Percentiles rank a stretch among this genome's conserved stretches.
Conservation (phyloP, 2,113 vertebrate genomes). For the Indicator maculatus region DNA sequence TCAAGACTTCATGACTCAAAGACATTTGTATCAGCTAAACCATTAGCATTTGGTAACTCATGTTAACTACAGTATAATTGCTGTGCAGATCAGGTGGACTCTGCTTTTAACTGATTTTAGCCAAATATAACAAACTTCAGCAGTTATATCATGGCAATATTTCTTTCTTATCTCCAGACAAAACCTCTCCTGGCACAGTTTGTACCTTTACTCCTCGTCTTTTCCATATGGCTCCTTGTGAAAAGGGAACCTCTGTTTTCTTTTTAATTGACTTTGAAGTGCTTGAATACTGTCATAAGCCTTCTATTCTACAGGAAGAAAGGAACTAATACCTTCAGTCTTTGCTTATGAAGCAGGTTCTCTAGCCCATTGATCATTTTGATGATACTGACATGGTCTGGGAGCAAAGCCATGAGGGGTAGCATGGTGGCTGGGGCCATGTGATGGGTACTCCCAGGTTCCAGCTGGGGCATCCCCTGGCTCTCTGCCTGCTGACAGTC, state of each 20-base stretch:
- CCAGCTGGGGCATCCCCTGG: background rate
- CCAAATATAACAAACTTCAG: background rate
- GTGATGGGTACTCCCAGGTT: rapidly evolving
- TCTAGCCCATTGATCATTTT: background rate
- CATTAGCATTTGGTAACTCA: background rate
- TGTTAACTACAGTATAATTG: background rate
- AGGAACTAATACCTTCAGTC: background rate
- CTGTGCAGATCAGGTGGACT: background rate
- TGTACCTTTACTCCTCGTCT: background rate
- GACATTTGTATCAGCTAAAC: background rate
- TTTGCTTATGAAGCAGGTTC: background rate
- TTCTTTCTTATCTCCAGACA: background rate
- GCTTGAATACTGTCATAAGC: background rate
- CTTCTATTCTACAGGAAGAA: background rate
- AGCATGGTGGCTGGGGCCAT: rapidly evolving
- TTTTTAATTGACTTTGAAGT: background rate
- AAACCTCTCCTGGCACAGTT: background rate
- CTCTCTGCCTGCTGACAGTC: background rate
- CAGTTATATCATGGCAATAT: background rate
- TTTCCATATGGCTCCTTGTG: background rate
- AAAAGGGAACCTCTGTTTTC: background rate
- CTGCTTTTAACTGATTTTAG: background rate
- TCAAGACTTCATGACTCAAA: background rate
- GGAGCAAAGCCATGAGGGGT: background rate
- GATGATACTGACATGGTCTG: background rate